These are phyloP conservation scores for Archilochus colubris DNA, from an alignment of 2,113 vertebrate genomes.

Conservation along the genomic window DNA sequence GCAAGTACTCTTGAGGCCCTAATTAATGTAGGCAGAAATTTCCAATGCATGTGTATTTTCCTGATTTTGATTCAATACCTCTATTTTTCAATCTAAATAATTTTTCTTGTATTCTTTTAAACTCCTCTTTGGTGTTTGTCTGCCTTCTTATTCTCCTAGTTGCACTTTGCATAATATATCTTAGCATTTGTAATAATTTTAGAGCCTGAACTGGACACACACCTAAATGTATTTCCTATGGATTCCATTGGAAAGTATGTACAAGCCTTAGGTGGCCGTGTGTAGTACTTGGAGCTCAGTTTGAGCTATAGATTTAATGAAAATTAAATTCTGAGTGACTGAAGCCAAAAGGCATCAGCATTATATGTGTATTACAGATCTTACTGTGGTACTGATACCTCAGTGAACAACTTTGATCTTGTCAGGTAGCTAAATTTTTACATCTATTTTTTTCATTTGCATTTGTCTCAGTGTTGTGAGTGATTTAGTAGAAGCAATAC, in stretches of 20 bases:
- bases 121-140: background rate
- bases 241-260: background rate
- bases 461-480: background rate
- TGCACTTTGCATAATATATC: background rate
- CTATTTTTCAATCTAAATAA: background rate
- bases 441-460: background rate
- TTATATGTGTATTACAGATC: background rate
- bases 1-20: background rate
- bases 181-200: background rate
- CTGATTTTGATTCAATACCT: background rate
- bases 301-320: background rate
- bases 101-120: background rate
- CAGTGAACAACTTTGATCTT: background rate
- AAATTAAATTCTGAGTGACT: background rate
- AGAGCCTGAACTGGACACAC: background rate
- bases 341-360: background rate
- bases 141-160: background rate
- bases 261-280: background rate
- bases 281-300: background rate
- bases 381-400: background rate
- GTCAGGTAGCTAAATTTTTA: constrained; percentile 22
- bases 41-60: background rate
- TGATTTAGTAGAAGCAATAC: background rate
- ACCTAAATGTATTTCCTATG: background rate
- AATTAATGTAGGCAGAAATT: background rate